phyloP scores from a whole-genome alignment of 2,888 invertebrate genomes.

The Drosophila maculinotata region DNA sequence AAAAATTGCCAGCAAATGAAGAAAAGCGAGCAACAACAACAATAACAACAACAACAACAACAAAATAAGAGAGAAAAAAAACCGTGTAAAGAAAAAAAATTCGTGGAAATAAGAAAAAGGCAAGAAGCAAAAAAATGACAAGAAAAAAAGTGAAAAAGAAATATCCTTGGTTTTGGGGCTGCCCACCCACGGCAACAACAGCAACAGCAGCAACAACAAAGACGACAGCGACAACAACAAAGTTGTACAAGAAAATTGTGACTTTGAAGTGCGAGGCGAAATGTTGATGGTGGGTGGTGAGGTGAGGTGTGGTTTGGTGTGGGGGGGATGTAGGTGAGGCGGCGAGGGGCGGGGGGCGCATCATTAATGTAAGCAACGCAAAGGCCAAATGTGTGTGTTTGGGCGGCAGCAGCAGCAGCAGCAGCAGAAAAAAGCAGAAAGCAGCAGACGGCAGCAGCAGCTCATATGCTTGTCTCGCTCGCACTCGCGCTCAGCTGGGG shows the following conservation, averaged over 20 bases:
- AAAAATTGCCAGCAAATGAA: slow-evolving; percentile 72
- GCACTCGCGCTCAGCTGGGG: slow-evolving; percentile 39
- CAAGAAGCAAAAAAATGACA: slow-evolving; percentile 19
- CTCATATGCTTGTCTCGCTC: slow-evolving; percentile 47
- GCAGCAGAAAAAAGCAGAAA: too few relatives aligned
- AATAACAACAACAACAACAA: too few relatives aligned
- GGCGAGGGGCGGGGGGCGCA: slow-evolving; percentile 7
- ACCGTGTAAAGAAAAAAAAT: slow-evolving; percentile 38
- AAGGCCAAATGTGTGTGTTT: slow-evolving; percentile 17
- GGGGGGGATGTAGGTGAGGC: background rate
- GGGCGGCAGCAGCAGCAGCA: too few relatives aligned
- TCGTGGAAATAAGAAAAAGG: slow-evolving; percentile 46
- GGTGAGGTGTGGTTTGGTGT: background rate
- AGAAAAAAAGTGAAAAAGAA: slow-evolving; percentile 18
- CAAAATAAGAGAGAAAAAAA: slow-evolving; percentile 6
- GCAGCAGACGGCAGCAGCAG: slow-evolving; percentile 8
- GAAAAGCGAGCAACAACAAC: slow-evolving; percentile 37
- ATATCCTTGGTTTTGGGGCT: slow-evolving; percentile 32
- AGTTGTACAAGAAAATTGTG: slow-evolving; percentile 60
- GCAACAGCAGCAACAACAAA: slow-evolving; percentile 16
- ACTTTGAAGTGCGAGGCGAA: slow-evolving; percentile 70
- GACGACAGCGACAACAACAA: slow-evolving; percentile 27
- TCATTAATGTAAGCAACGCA: slow-evolving; percentile 68
- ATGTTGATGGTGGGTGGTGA: slow-evolving; percentile 30
- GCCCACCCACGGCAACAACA: slow-evolving; percentile 13